Base-by-base conservation (phyloP, 2,888 invertebrate species). In the Ophion ventricosus region DNA sequence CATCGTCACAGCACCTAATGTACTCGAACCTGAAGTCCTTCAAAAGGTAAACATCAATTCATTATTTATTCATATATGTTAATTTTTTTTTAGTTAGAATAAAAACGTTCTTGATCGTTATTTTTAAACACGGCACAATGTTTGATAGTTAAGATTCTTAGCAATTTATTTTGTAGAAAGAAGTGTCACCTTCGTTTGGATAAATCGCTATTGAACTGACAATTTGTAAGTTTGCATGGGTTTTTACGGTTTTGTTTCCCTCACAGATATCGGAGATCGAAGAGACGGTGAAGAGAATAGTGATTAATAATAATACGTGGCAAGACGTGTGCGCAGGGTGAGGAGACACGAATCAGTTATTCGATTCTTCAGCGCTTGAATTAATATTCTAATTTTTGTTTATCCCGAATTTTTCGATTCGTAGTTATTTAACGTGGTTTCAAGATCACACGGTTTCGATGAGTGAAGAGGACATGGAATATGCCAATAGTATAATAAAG, bases 311-410 rank as follows among this genome's bases (percentile, higher is more conserved):
- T 79, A 86, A 89, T 29, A 90, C 91, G 8, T 93, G 93, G 93
- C 86, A 89, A 26, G 92, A 93, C 80, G 90, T 93, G 5, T 93
- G 93, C 67, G 93, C 92, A n/a, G 91, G 93, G 93, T 93, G 87
- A 91, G 88, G 73, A 57, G 25, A 59, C 11, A 69, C 11, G 11
- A 64, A 59, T 29, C 25, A 4, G 43, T 72, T 25, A n/a, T 54
- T 11, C 5, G 35, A 63, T 61, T 61, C 0, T 54, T 2, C 23
- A n/a, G 43, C n/a, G 17, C 64, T 8, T 23, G 10, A n/a, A 49
- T 64, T 29, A 20, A 49, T 35, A 64, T 17, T 59, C 10, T 25
- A 5, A 67, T 43, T 75, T 29, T 66, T 10, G 5, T 49, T 8
- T 26, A 17, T 25, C 35, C 35, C 35, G 35, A 66, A 73, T 74